A percentile compares a stretch with the other conserved stretches of the same genome.
Conservation (phyloP, 92 coral and sea anemone species). For the Paramuricea clavata region DNA sequence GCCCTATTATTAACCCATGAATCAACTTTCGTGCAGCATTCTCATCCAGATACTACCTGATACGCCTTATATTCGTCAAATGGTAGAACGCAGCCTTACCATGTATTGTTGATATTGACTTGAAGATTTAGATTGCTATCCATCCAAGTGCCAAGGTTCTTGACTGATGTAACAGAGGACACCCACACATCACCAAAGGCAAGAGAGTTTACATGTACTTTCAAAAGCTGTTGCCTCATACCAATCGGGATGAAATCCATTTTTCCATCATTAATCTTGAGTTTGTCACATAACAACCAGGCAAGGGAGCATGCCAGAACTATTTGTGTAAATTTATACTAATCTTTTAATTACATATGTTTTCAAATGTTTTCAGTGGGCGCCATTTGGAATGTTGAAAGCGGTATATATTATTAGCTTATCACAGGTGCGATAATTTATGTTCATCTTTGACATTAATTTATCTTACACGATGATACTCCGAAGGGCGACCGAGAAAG, state of each 20-base stretch:
- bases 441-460: no score
- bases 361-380: no score
- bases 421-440: no score
- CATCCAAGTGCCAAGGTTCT: background rate
- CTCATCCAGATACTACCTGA: no score
- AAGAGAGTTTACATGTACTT: background rate
- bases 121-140: background rate
- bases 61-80: no score
- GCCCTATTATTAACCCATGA: slow-evolving; percentile 19
- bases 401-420: no score
- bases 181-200: background rate
- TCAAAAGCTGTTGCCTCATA: background rate
- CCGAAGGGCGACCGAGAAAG: no score
- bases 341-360: no score
- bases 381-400: no score
- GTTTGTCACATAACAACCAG: slow-evolving; percentile 1
- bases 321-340: no score
- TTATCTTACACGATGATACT: no score
- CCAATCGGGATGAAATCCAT: background rate
- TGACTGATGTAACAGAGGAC: background rate
- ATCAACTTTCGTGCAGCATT: background rate
- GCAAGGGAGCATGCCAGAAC: no score
- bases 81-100: background rate
- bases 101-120: background rate
- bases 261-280: background rate